These are phyloP conservation scores for Pipa parva DNA, from an alignment of 2,113 vertebrate genomes.

Conservation along the genomic window DNA sequence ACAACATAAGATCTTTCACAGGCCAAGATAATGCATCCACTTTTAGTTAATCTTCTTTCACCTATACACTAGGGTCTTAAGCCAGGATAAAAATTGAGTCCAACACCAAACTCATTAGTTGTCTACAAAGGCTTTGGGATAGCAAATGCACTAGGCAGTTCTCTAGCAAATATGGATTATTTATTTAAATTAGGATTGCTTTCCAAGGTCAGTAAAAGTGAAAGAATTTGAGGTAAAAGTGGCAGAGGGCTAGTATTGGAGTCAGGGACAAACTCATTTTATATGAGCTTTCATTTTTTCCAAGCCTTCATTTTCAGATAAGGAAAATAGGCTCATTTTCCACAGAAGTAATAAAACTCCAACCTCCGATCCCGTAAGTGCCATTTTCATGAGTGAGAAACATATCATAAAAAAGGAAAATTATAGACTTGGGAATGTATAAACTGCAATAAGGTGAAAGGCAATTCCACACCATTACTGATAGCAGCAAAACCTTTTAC, in stretches of 20 bases:
- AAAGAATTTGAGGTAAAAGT: not conserved
- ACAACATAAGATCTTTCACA: no score
- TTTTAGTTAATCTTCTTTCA: no score
- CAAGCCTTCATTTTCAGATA: slow-evolving; percentile 39
- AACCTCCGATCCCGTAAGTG: slow-evolving; percentile 34
- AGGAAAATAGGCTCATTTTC: slow-evolving; percentile 39
- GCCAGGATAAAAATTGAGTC: no score
- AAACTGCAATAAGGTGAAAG: slow-evolving; percentile 41
- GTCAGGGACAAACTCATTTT: slow-evolving; percentile 24
- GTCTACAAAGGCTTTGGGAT: not conserved
- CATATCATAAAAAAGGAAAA: slow-evolving; percentile 38
- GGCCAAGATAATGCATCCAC: no score
- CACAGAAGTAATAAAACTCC: slow-evolving; percentile 36
- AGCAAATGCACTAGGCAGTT: slow-evolving; percentile 23
- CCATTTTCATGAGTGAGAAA: slow-evolving; percentile 40
- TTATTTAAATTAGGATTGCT: slow-evolving; percentile 13
- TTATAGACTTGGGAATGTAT: slow-evolving; percentile 38
- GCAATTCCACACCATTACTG: slow-evolving; percentile 41
- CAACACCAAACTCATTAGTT: not conserved
- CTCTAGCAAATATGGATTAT: slow-evolving; percentile 19
- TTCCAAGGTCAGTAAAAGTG: slow-evolving; percentile 9
- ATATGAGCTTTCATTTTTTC: slow-evolving; percentile 9
- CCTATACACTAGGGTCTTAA: no score
- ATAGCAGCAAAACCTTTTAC: slow-evolving; percentile 35
- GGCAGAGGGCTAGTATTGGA: not conserved